These are phyloP conservation scores for Xylota segnis DNA, from an alignment of 2,888 invertebrate species.

Conservation along the genomic window DNA sequence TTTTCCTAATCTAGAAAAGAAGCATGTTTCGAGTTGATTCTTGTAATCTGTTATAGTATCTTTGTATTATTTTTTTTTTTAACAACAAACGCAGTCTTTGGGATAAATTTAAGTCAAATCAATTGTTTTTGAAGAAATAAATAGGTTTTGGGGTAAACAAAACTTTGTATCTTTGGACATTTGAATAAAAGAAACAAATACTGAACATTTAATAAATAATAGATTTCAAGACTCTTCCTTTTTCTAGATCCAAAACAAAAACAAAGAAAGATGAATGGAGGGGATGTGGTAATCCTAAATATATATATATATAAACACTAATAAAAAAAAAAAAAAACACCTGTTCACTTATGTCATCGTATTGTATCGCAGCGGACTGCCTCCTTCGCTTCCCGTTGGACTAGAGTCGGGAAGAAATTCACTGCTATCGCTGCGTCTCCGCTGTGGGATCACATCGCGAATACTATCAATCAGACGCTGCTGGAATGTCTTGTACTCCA, in stretches of 20 bases:
- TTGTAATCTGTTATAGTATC: constrained; percentile 15
- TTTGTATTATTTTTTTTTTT: constrained; percentile 17
- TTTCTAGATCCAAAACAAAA: constrained; percentile 22
- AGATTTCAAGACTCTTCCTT: constrained; percentile 32
- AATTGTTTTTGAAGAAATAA: constrained; percentile 35
- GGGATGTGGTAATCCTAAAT: constrained; percentile 56
- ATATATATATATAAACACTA: constrained; percentile 69
- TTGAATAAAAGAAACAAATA: constrained; percentile 21
- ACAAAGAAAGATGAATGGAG: constrained; percentile 27
- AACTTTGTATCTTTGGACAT: constrained; percentile 14
- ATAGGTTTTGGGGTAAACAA: constrained; percentile 14
- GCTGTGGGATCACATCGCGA: constrained; percentile 86
- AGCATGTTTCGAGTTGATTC: constrained; percentile 1
- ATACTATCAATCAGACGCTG: constrained; percentile 93
- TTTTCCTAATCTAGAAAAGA: constrained; percentile 11
- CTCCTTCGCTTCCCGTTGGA: constrained; percentile 80
- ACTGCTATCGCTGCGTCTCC: constrained; percentile 77
- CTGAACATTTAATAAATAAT: constrained; percentile 55
- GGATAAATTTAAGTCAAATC: constrained; percentile 60
- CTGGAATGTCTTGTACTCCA: constrained; percentile 94
- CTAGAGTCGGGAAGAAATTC: constrained; percentile 76
- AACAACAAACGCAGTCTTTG: constrained; percentile 70
- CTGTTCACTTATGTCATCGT: constrained; percentile 78
- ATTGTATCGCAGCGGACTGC: constrained; percentile 78
- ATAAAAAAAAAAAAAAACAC: constrained; percentile 58